phyloP scores from a whole-genome alignment of 2,797 vertebrate genomes.

The Pristis pectinata region DNA sequence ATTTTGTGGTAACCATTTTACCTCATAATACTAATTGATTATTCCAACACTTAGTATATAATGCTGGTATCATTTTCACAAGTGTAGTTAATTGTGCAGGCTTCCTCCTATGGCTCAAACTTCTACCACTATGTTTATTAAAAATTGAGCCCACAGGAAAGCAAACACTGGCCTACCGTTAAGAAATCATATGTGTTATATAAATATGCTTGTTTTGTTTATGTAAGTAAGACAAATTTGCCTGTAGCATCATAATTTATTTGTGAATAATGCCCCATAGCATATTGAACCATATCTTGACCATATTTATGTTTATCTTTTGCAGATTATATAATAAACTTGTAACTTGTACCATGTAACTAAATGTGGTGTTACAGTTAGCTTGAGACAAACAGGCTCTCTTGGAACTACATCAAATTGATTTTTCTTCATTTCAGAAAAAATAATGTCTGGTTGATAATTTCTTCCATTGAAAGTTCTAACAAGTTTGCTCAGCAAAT shows the following conservation, averaged over 20 bases:
- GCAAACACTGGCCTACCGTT: background rate
- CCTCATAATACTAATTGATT: background rate
- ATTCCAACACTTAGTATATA: too few relatives aligned
- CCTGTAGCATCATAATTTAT: background rate
- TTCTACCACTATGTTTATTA: background rate
- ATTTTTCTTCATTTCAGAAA: too few relatives aligned
- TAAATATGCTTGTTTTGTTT: too few relatives aligned
- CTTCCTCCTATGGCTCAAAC: background rate
- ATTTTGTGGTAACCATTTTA: background rate
- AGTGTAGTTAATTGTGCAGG: background rate
- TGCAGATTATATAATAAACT: background rate
- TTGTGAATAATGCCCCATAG: background rate
- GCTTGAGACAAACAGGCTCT: background rate
- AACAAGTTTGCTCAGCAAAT: background rate
- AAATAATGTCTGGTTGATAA: background rate
- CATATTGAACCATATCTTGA: background rate
- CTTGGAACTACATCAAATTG: background rate
- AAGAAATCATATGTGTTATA: background rate
- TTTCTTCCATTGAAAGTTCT: background rate
- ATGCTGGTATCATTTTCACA: background rate
- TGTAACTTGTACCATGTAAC: background rate
- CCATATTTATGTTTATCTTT: background rate
- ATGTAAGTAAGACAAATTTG: too few relatives aligned
- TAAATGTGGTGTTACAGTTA: background rate
- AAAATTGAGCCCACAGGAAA: background rate